These are phyloP conservation scores for Tuberolachnus salignus DNA, from an alignment of 2,888 invertebrate genomes.

Conservation along the genomic window DNA sequence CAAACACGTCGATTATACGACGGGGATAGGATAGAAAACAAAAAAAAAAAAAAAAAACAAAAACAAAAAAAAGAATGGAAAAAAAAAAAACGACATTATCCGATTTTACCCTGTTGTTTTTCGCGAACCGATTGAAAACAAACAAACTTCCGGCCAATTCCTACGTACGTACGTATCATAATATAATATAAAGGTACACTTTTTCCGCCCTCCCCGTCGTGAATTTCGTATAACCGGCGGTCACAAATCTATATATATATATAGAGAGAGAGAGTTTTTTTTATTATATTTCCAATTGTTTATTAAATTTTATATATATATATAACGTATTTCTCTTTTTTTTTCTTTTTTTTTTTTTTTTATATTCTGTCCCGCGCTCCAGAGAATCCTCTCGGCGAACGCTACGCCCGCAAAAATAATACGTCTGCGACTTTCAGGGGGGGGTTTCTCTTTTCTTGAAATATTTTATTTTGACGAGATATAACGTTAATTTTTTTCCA, in stretches of 20 bases:
- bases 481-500: no score
- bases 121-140: constrained; percentile 33
- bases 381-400: not conserved
- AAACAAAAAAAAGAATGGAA: not conserved
- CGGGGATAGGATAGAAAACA: no score
- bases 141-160: constrained; percentile 11
- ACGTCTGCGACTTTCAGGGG: no score
- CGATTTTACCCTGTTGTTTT: not conserved
- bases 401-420: no score
- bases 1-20: constrained; percentile 32
- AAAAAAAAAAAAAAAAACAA: not conserved
- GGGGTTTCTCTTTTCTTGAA: no score
- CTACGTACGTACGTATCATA: not conserved
- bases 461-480: no score
- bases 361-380: not conserved
- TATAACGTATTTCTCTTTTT: no score
- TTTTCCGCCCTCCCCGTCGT: not conserved
- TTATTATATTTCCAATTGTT: constrained; percentile 18
- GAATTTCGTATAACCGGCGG: not conserved
- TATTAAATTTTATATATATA: not conserved
- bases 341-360: constrained; percentile 6
- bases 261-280: no score
- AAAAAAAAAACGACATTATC: not conserved
- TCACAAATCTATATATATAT: not conserved
- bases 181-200: not conserved